Evolutionary conservation across 2,888 invertebrate genomes (phyloP).

Genomic region (Polyommatus icarus): DNA sequence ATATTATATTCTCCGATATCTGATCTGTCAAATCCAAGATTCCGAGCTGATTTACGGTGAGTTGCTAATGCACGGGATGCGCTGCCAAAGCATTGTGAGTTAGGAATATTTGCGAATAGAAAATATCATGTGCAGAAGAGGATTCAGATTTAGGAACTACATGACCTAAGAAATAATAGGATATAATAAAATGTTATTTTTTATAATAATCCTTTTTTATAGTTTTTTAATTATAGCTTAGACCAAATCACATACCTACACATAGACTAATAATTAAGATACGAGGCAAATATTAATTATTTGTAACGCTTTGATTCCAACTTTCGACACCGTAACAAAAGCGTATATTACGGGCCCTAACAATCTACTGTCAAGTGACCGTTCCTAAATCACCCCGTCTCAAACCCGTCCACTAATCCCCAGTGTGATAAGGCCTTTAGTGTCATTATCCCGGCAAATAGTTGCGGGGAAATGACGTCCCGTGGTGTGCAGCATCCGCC

Average conservation of each 20-base stretch:
- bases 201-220: too few species aligned
- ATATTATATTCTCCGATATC: neutral
- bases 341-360: too few species aligned
- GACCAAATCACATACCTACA: too few species aligned
- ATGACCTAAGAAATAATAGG: too few species aligned
- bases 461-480: neutral
- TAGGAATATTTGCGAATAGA: neutral
- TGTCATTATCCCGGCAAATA: slow-evolving; percentile 3
- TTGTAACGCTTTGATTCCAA: too few species aligned
- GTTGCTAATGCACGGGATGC: neutral
- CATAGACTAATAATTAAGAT: too few species aligned
- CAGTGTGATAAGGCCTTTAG: neutral
- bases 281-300: too few species aligned
- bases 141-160: neutral
- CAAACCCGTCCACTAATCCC: neutral
- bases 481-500: slow-evolving; percentile 22
- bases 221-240: too few species aligned
- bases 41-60: neutral
- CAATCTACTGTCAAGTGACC: neutral
- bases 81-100: neutral
- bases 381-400: neutral
- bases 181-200: too few species aligned
- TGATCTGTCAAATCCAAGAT: slow-evolving; percentile 12
- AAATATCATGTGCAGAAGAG: neutral
- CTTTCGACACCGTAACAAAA: too few species aligned